Percentiles rank a stretch among this genome's conserved stretches.
These are phyloP conservation scores for Pimephales promelas DNA, from an alignment of 2,113 vertebrate species.

Conservation along the genomic window DNA sequence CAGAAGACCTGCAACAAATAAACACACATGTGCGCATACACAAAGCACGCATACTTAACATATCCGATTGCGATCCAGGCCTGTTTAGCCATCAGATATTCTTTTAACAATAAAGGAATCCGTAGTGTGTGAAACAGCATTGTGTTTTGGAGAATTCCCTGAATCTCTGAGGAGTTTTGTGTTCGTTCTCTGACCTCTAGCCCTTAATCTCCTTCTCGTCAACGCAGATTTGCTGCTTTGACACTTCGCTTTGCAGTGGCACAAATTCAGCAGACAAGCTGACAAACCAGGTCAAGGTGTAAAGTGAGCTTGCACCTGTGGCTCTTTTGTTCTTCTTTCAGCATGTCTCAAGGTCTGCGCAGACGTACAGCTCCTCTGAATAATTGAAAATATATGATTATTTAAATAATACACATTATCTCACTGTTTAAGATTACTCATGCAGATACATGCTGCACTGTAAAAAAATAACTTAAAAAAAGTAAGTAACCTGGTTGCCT, in stretches of 20 bases:
- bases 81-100: background rate
- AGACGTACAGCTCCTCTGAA: background rate
- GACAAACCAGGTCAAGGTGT: conserved; percentile 47
- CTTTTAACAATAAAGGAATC: conserved; percentile 3
- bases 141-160: conserved; percentile 23
- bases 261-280: conserved; percentile 46
- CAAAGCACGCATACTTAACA: conserved; percentile 7
- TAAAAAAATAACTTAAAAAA: too few species aligned
- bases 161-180: conserved; percentile 30
- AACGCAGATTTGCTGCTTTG: conserved; percentile 44
- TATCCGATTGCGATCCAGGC: background rate
- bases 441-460: background rate
- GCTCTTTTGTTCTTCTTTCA: conserved; percentile 36
- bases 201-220: conserved; percentile 13
- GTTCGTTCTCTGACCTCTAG: conserved; percentile 22
- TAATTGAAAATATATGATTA: background rate
- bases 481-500: too few species aligned
- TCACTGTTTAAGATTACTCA: background rate
- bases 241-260: conserved; percentile 30
- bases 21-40: conserved; percentile 15
- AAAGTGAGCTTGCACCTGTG: conserved; percentile 46
- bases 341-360: background rate
- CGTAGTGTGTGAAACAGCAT: background rate
- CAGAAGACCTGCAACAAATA: conserved; percentile 25
- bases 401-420: background rate